These are phyloP conservation scores for Lepidurus couesii DNA, from an alignment of 1,140 invertebrate genomes.

Conservation along the genomic window DNA sequence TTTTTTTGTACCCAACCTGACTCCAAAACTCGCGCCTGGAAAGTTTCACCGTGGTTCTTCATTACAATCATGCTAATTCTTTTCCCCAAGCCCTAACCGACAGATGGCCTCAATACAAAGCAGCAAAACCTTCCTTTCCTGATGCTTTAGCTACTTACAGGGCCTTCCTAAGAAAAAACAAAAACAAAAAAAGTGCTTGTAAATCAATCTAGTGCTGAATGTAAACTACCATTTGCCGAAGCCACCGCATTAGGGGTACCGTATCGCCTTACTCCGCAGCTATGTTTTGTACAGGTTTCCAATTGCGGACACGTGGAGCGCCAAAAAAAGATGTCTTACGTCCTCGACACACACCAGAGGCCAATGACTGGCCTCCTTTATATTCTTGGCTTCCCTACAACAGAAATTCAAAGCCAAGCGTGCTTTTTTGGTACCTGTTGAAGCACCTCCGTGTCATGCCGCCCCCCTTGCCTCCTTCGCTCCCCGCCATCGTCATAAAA, in stretches of 20 bases:
- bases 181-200: background rate
- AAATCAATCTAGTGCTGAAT: background rate
- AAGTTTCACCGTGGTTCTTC: background rate
- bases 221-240: no score
- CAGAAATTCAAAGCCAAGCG: background rate
- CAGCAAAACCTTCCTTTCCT: background rate
- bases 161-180: background rate
- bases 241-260: no score
- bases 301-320: background rate
- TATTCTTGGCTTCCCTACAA: constrained; percentile 7
- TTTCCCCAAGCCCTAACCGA: background rate
- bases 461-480: background rate
- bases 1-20: background rate
- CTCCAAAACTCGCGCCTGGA: background rate
- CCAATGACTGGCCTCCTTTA: constrained; percentile 13
- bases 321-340: background rate
- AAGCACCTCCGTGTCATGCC: background rate
- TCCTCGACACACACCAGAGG: background rate
- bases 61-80: background rate
- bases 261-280: background rate
- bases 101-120: background rate
- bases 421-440: background rate
- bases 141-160: background rate
- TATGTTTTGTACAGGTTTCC: background rate
- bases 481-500: background rate